Conservation (phyloP, 2,888 invertebrate genomes). For the Parelbella ahira region DNA sequence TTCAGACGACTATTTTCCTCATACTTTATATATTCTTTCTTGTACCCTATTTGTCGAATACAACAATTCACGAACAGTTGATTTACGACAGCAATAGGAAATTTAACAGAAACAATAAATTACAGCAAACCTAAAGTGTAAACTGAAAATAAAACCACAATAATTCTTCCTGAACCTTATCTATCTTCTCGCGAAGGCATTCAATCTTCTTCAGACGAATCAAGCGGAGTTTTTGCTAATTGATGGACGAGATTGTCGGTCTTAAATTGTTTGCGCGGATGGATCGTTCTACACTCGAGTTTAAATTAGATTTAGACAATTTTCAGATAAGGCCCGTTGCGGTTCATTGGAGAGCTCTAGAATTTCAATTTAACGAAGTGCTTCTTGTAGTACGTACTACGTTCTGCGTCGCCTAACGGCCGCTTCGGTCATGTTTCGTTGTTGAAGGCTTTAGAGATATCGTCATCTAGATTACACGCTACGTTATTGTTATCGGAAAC, state of each 20-base stretch:
- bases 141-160: no score
- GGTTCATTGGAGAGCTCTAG: constrained; percentile 9
- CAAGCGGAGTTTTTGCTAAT: constrained; percentile 24
- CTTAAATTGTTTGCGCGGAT: constrained; percentile 23
- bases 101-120: no score
- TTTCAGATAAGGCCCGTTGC: constrained; percentile 12
- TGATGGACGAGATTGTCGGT: constrained; percentile 25
- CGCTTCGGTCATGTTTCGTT: neutral
- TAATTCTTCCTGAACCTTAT: constrained; percentile 8
- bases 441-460: constrained; percentile 10
- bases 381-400: neutral
- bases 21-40: no score
- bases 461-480: neutral
- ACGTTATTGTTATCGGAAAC: no score
- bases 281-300: constrained; percentile 6
- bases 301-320: constrained; percentile 20
- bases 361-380: constrained; percentile 17
- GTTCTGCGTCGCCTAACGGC: neutral
- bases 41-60: no score
- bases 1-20: no score
- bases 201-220: constrained; percentile 25
- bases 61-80: no score
- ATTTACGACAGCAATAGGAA: no score
- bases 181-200: constrained; percentile 10
- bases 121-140: no score